phyloP scores from a whole-genome alignment of 2,888 invertebrate genomes.

The Plagiodera versicolora region DNA sequence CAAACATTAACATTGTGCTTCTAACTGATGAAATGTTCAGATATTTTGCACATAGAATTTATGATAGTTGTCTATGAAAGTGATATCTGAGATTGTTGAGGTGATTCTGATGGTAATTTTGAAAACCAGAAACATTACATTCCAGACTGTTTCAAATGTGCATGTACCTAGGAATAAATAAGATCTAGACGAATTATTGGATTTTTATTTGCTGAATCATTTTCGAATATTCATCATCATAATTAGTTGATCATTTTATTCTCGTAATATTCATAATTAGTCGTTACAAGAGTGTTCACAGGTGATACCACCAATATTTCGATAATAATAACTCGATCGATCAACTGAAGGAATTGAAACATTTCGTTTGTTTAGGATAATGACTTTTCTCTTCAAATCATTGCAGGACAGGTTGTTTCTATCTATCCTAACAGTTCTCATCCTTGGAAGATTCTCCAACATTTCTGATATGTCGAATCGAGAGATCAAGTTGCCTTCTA shows the following conservation, averaged over 20 bases:
- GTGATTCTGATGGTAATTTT: too few species aligned
- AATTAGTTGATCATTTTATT: too few species aligned
- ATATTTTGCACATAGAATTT: too few species aligned
- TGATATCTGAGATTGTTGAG: too few species aligned
- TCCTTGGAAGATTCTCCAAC: not conserved
- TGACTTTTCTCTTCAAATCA: not conserved
- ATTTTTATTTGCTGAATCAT: too few species aligned
- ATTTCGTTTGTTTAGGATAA: not conserved
- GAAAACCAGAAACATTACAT: too few species aligned
- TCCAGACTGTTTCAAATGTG: too few species aligned
- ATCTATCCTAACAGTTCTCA: not conserved
- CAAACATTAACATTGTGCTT: not conserved
- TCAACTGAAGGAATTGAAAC: not conserved
- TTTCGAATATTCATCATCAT: too few species aligned
- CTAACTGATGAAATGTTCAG: not conserved
- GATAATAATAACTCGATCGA: not conserved
- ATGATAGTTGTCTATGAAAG: too few species aligned
- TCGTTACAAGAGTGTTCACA: slow-evolving; percentile 1
- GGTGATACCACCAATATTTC: slow-evolving; percentile 6
- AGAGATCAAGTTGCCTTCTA: slow-evolving; percentile 1
- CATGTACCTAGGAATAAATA: too few species aligned
- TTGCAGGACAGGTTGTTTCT: slow-evolving; percentile 3
- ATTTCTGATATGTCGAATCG: not conserved
- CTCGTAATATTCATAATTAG: too few species aligned
- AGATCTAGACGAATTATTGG: too few species aligned